Percentiles rank a stretch among this genome's conserved stretches.
Evolutionary conservation across 2,113 vertebrate species (phyloP).

Genomic region (Ailuropoda melanoleuca): DNA sequence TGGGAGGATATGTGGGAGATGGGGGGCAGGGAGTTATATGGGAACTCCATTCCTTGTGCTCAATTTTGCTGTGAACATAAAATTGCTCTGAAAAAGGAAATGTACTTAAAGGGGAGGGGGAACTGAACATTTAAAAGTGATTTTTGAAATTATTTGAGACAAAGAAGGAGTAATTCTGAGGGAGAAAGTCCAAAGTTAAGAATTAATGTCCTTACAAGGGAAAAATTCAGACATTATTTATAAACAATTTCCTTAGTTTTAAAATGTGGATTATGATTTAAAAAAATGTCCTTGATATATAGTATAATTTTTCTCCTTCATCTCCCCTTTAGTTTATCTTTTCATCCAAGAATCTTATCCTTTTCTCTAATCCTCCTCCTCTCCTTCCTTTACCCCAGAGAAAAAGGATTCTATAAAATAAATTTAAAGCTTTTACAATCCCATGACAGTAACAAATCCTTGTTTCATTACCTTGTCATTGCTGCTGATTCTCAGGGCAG

Average conservation of each 20-base stretch:
- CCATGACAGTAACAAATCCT: not conserved
- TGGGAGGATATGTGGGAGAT: too few relatives aligned
- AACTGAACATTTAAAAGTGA: not conserved
- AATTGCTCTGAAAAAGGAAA: not conserved
- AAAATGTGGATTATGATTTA: conserved; percentile 25
- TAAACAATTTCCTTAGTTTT: conserved; percentile 47
- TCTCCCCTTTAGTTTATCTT: conserved; percentile 41
- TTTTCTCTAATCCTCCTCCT: not conserved
- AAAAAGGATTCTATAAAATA: not conserved
- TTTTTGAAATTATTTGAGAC: conserved; percentile 31
- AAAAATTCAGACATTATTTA: conserved; percentile 19
- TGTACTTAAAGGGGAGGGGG: not conserved
- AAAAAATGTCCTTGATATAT: not conserved
- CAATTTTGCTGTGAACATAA: not conserved
- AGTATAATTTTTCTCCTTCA: not conserved
- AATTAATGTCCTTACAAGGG: not conserved
- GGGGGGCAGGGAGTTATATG: not conserved
- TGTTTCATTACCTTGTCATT: not conserved
- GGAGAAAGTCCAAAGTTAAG: conserved; percentile 22
- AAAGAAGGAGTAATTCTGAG: conserved; percentile 2
- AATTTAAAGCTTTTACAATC: conserved; percentile 23
- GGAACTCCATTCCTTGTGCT: not conserved
- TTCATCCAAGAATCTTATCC: not conserved
- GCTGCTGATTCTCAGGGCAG: not conserved
- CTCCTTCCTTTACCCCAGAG: not conserved